These are phyloP conservation scores for Eupsittula cactorum DNA, from an alignment of 2,113 vertebrate genomes.

Conservation along the genomic window DNA sequence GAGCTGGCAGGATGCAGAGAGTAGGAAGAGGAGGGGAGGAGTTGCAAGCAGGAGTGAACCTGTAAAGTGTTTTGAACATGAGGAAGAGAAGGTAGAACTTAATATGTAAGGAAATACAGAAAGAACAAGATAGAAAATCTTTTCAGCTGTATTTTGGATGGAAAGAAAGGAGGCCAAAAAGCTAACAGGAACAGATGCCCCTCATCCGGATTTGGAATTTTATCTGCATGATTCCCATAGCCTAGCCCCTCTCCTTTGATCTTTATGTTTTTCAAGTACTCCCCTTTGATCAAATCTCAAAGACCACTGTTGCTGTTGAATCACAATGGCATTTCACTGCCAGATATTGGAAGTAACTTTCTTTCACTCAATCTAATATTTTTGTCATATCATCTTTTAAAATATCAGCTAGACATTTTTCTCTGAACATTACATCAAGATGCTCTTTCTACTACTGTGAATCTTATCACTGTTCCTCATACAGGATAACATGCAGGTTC, in stretches of 20 bases:
- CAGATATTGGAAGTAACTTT: neutral
- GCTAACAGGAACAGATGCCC: neutral
- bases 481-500: neutral
- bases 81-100: neutral
- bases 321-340: neutral
- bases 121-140: neutral
- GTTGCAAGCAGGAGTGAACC: neutral
- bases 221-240: neutral
- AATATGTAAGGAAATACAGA: neutral
- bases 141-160: neutral
- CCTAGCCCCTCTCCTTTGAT: neutral
- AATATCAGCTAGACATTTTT: neutral
- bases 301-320: neutral
- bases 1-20: neutral
- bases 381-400: constrained; percentile 3
- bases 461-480: neutral
- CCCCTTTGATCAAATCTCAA: neutral
- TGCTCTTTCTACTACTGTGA: neutral
- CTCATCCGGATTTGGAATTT: neutral
- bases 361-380: neutral
- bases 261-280: constrained; percentile 4
- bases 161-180: neutral
- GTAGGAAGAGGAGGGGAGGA: neutral
- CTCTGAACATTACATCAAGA: neutral
- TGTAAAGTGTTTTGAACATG: neutral